Base-by-base conservation (phyloP, 2,888 invertebrate genomes). In the Ochlodes sylvanus region DNA sequence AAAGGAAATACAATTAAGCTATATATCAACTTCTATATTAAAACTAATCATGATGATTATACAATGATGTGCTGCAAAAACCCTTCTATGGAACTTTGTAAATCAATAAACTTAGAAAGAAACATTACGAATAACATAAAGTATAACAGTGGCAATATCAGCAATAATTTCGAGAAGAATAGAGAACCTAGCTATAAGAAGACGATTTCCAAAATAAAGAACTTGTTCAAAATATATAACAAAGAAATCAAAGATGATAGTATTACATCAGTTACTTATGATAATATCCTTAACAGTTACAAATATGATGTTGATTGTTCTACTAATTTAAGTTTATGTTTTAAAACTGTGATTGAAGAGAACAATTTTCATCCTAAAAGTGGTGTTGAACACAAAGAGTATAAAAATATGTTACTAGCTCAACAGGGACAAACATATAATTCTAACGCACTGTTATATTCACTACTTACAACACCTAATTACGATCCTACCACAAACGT, bases 1-100 rank as follows among this genome's bases (percentile, higher is more conserved):
- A 85, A 82, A 73, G 77, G 77, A n/a, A 77, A 79, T 1, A 75
- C 81, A 10, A 75, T 88, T 7, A 91, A 89, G 79, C 76, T 92
- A 62, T 92, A 90, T 64, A 78, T 88, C 17, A 83, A 89, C 72
- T 74, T 86, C 2, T 73, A 75, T n/a, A 77, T 77, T 38, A 69
- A 72, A 54, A 71, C 71, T 15, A 77, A 81, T 47, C 74, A 83
- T 52, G 71, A 73, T 12, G 79, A 86, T 70, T 82, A 85, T 57
- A 80, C 78, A 55, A 63, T 60, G 9, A 19, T 71, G 44, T 74
- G 75, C 38, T 68, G 68, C 38, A 38, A 5, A 9, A 62, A 56
- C 10, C 9, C 47, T 41, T 17, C 10, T 27, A 14, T n/a, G n/a
- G n/a, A 4, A 5, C 10, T 32, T 15, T 68, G 68, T 54, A 50